Evolutionary conservation across 2,888 invertebrate species (phyloP).

Genomic region (Boloria selene): DNA sequence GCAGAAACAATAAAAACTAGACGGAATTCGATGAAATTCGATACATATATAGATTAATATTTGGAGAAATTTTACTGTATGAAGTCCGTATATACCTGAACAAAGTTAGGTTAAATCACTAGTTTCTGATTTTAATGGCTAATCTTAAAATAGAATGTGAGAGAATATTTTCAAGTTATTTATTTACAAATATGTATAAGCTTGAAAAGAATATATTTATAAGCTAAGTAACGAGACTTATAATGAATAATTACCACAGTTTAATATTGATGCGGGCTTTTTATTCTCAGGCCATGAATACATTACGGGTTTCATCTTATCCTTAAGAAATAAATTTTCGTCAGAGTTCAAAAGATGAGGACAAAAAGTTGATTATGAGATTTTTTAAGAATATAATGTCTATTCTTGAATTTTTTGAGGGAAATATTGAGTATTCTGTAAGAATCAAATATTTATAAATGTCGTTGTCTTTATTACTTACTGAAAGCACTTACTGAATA

Average conservation of each 20-base stretch:
- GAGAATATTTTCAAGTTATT: slow-evolving; percentile 1
- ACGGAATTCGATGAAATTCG: too few species aligned
- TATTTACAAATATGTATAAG: too few species aligned
- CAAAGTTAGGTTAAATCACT: too few species aligned
- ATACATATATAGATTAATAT: too few species aligned
- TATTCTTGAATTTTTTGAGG: too few species aligned
- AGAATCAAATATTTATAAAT: slow-evolving; percentile 6
- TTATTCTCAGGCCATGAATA: slow-evolving; percentile 38
- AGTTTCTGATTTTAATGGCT: too few species aligned
- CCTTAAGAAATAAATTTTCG: slow-evolving; percentile 10
- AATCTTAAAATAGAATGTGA: background rate
- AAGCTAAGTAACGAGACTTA: slow-evolving; percentile 19
- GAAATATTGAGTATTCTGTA: too few species aligned
- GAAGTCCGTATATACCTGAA: too few species aligned
- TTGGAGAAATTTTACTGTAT: too few species aligned
- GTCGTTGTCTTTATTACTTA: slow-evolving; percentile 3
- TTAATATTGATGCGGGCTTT: slow-evolving; percentile 31
- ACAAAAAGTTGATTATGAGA: slow-evolving; percentile 14
- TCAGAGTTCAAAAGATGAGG: slow-evolving; percentile 6
- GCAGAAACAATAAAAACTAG: too few species aligned
- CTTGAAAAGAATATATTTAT: too few species aligned
- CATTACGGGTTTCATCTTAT: slow-evolving; percentile 27
- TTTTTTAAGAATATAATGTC: background rate
- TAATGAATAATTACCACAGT: slow-evolving; percentile 33
- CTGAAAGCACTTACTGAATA: background rate